These are phyloP conservation scores for Petrocephalus microphthalmus DNA, from an alignment of 2,113 vertebrate genomes.

Conservation along the genomic window DNA sequence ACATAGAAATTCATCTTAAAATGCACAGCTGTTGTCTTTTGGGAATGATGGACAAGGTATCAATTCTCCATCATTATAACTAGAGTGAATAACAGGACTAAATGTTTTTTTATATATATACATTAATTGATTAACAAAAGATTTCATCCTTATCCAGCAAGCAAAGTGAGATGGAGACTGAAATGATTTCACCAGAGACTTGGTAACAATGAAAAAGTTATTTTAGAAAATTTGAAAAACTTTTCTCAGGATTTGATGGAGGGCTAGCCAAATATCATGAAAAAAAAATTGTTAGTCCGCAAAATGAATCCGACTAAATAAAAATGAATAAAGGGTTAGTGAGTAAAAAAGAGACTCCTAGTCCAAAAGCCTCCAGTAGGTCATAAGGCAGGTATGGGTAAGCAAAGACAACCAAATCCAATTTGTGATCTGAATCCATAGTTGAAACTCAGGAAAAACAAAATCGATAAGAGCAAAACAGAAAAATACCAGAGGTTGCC, in stretches of 20 bases:
- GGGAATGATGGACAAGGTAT: not conserved
- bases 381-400: not conserved
- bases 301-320: not conserved
- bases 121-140: not conserved
- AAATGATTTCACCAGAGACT: not conserved
- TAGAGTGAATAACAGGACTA: not conserved
- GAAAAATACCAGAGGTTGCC: not conserved
- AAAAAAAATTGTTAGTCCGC: too few relatives aligned
- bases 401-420: not conserved
- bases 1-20: not conserved
- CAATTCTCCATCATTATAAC: not conserved
- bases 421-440: not conserved
- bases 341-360: not conserved
- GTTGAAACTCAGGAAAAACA: not conserved
- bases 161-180: not conserved
- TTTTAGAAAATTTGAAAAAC: not conserved
- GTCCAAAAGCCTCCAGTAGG: not conserved
- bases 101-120: not conserved
- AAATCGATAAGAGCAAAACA: not conserved
- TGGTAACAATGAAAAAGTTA: not conserved
- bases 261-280: not conserved
- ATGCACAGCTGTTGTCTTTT: not conserved
- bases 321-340: not conserved
- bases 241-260: not conserved
- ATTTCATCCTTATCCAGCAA: not conserved